Base-by-base conservation (phyloP, 2,888 invertebrate species). In the Eulithis prunata region DNA sequence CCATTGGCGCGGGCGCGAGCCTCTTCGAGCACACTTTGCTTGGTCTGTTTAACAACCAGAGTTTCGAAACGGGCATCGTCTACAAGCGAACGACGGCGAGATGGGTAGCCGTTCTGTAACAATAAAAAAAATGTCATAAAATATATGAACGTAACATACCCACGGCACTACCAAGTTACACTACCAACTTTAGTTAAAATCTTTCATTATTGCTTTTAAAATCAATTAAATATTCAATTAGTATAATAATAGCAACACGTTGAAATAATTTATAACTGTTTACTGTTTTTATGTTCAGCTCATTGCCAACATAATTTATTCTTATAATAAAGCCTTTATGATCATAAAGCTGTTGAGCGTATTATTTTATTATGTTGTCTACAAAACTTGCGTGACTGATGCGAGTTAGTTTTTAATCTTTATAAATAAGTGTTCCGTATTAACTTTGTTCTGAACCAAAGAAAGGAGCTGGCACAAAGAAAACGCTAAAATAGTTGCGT, bases 21-120 rank as follows among this genome's bases (percentile, higher is more conserved):
- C 91, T 98, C 98, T 85, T 98, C 97, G 81, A 98, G 94, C 76
- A 98, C 98, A 81, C 96, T 97, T 94, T 98, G 97, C 90, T 98
- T 98, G 86, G 97, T 97, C 94, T 98, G 98, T 92, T 98, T 98
- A 84, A 99, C 98, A 79, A 99, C 97, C 84, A 98, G 94, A 71
- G 97, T 98, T 90, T 99, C 99, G 90, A 99, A 99, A 80, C 98
- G 96, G 77, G 99, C 99, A 92, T 99, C 99, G 83, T 98, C 99
- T 62, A 99, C 99, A 72, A 99, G 95, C 73, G 99, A 99, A 82
- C 99, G 96, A 80, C 98, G 96, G 82, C 98, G 96, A 71, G 98
- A 97, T 78, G 98, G 98, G 88, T 99, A 99, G 72, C 99, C 99
- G 94, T 99, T 98, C 99, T 99, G 94, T 49, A 95, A 95, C 82